These are phyloP conservation scores for Amblyjoppa proteus DNA, from an alignment of 2,888 invertebrate genomes.

Conservation along the genomic window DNA sequence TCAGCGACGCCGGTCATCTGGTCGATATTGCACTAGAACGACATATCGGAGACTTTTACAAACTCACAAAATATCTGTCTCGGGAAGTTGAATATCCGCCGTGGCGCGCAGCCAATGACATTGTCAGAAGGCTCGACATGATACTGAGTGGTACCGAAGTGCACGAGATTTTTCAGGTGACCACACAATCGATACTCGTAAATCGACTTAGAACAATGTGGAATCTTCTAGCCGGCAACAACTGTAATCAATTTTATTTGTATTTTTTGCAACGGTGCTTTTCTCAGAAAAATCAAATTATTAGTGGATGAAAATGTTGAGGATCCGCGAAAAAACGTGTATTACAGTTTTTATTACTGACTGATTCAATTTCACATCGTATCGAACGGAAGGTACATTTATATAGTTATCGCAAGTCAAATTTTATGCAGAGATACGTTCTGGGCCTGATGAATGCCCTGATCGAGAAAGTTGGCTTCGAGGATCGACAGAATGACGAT, in stretches of 20 bases:
- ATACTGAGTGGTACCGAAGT: background rate
- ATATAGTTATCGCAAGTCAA: background rate
- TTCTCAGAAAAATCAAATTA: no score
- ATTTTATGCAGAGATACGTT: constrained; percentile 74
- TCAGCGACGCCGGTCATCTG: constrained; percentile 90
- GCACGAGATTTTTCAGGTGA: constrained; percentile 40
- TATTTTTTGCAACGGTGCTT: no score
- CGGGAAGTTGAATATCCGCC: constrained; percentile 89
- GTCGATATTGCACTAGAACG: constrained; percentile 85
- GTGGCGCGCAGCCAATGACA: constrained; percentile 87
- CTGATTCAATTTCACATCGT: background rate
- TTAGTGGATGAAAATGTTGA: no score
- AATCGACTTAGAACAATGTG: background rate
- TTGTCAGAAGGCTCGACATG: background rate
- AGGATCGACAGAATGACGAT: constrained; percentile 73
- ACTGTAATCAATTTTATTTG: constrained; percentile 69
- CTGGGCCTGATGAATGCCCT: constrained; percentile 75
- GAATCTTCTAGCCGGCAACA: no score
- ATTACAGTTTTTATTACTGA: no score
- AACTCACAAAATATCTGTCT: constrained; percentile 87
- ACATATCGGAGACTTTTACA: constrained; percentile 83
- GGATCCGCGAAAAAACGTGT: no score
- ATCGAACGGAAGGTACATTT: background rate
- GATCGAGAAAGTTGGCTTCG: constrained; percentile 76
- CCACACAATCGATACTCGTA: background rate